Conservation (phyloP, 2,113 vertebrate species). For the Mustela lutreola region DNA sequence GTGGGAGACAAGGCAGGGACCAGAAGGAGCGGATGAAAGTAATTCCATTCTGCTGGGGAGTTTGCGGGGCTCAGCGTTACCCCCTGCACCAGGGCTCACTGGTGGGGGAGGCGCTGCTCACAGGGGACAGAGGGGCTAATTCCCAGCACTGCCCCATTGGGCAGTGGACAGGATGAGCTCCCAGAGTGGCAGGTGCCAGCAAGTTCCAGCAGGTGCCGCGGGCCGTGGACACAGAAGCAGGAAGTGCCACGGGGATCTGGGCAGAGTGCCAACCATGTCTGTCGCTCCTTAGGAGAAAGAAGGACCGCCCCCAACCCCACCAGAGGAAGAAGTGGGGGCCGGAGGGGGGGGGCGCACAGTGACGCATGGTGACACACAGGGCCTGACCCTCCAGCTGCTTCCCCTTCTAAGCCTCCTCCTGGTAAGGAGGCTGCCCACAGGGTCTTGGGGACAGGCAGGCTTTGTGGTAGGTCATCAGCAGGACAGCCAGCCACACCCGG, state of each 20-base stretch:
- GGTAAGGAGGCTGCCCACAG: neutral
- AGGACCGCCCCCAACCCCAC: too few species aligned
- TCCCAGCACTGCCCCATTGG: neutral
- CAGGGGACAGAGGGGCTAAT: rapidly evolving
- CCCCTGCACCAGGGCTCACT: neutral
- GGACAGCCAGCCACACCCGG: rapidly evolving
- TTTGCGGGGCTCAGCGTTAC: neutral
- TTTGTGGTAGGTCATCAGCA: neutral
- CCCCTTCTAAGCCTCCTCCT: neutral
- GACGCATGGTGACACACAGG: neutral
- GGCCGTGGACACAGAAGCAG: rapidly evolving
- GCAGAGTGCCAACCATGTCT: neutral
- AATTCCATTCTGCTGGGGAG: neutral
- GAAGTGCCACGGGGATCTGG: neutral
- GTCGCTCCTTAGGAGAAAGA: neutral
- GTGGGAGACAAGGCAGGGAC: neutral
- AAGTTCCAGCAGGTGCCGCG: rapidly evolving
- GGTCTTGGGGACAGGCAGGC: neutral
- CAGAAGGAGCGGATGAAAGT: neutral
- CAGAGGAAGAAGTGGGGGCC: rapidly evolving
- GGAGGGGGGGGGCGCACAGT: rapidly evolving
- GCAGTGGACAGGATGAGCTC: rapidly evolving
- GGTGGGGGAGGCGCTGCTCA: neutral
- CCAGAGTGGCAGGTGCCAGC: neutral
- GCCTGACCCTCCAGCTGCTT: too few species aligned